Evolutionary conservation across 1,140 invertebrate genomes (phyloP).

Genomic region (Sogatella furcifera): DNA sequence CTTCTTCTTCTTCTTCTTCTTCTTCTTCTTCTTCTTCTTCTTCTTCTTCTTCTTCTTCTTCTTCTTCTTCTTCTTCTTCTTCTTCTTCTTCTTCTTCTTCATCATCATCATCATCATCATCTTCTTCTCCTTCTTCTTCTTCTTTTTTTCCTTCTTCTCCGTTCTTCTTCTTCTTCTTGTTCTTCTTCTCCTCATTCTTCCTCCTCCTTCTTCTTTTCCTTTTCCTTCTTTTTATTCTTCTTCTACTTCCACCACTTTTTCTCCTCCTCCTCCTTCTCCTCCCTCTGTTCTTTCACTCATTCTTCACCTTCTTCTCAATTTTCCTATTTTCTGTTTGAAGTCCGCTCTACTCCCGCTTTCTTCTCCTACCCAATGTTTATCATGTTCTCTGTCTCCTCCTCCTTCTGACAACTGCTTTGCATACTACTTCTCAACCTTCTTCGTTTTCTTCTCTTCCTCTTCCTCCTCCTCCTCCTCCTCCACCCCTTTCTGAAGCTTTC

Average conservation of each 20-base stretch:
- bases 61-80: neutral
- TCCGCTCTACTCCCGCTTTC: too few relatives aligned
- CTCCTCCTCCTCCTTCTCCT: neutral
- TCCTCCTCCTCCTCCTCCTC: too few relatives aligned
- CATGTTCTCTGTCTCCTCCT: neutral
- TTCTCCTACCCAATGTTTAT: too few relatives aligned
- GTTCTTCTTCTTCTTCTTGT: too few relatives aligned
- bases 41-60: neutral
- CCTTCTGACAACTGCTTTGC: neutral
- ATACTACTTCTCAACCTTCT: neutral
- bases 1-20: constrained; percentile 7
- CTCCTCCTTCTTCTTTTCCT: neutral
- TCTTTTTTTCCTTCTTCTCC: neutral
- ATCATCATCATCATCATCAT: too few relatives aligned
- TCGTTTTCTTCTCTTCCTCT: neutral
- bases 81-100: too few relatives aligned
- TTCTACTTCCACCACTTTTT: neutral
- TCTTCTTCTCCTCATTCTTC: too few relatives aligned
- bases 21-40: constrained; percentile 7
- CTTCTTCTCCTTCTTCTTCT: too few relatives aligned
- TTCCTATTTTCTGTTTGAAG: too few relatives aligned
- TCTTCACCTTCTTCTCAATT: neutral
- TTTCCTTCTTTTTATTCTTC: neutral
- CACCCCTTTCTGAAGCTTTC: neutral
- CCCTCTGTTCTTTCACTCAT: neutral